Conservation (phyloP, 1,140 invertebrate genomes). For the Acyrthosiphon pisum region DNA sequence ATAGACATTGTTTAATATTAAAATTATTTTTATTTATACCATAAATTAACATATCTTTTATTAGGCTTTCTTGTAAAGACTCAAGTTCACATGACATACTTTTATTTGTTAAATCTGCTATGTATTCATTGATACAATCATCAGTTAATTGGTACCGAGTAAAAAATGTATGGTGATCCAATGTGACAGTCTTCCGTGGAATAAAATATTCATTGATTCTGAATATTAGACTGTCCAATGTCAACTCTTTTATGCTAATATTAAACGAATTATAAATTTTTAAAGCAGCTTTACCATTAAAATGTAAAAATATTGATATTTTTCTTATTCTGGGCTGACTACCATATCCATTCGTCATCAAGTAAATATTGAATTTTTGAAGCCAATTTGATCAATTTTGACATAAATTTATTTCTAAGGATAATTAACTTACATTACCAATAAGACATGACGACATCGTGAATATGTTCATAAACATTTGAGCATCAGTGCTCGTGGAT, state of each 20-base stretch:
- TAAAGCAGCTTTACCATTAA: slow-evolving; percentile 33
- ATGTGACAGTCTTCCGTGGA: slow-evolving; percentile 1
- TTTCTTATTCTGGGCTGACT: background rate
- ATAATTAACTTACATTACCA: slow-evolving; percentile 31
- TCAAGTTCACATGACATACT: background rate
- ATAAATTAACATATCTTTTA: slow-evolving; percentile 21
- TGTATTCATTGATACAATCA: background rate
- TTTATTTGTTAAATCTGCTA: background rate
- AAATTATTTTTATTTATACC: slow-evolving; percentile 6
- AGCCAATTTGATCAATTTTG: background rate
- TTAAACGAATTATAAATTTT: slow-evolving; percentile 16
- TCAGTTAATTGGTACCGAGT: background rate
- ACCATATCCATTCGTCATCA: background rate
- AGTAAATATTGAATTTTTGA: slow-evolving; percentile 20
- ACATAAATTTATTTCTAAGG: slow-evolving; percentile 14
- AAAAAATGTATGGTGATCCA: slow-evolving; percentile 25
- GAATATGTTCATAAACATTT: background rate
- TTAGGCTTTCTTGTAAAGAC: background rate
- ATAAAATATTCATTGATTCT: background rate
- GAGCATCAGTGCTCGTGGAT: background rate
- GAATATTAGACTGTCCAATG: slow-evolving; percentile 21
- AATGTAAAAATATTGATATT: slow-evolving; percentile 10
- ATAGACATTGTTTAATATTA: too few relatives aligned
- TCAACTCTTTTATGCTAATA: background rate
- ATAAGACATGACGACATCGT: slow-evolving; percentile 27